Evolutionary conservation across 2,888 invertebrate genomes (phyloP).

Genomic region (Pyrgus malvae): DNA sequence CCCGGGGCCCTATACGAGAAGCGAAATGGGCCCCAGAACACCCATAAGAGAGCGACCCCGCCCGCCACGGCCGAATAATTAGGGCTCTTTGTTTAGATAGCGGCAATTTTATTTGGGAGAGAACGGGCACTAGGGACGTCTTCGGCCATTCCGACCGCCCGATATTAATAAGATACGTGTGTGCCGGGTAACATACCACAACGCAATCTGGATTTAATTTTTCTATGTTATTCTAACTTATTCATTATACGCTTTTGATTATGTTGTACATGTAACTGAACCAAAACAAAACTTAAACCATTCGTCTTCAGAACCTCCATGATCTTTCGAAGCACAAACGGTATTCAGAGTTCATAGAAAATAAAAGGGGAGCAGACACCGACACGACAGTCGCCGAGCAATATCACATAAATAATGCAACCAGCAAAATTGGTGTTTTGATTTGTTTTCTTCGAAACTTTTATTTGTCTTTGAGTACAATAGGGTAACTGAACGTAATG

Average conservation of each 20-base stretch:
- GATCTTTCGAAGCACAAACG: slow-evolving; percentile 65
- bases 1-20: slow-evolving; percentile 84
- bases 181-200: slow-evolving; percentile 58
- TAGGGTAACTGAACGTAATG: slow-evolving; percentile 44
- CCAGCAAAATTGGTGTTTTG: slow-evolving; percentile 77
- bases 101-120: slow-evolving; percentile 83
- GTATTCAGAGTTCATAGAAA: slow-evolving; percentile 62
- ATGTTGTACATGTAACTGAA: background rate
- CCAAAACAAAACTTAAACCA: slow-evolving; percentile 18
- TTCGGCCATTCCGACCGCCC: slow-evolving; percentile 76
- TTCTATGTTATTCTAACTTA: slow-evolving; percentile 19
- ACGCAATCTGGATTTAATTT: slow-evolving; percentile 49
- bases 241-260: slow-evolving; percentile 6
- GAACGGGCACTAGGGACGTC: slow-evolving; percentile 79
- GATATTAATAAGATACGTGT: slow-evolving; percentile 81
- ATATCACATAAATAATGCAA: slow-evolving; percentile 80
- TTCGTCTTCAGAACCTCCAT: slow-evolving; percentile 32
- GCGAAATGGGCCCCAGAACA: slow-evolving; percentile 86
- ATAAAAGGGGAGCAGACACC: slow-evolving; percentile 72
- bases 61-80: slow-evolving; percentile 85
- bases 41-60: slow-evolving; percentile 87
- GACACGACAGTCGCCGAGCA: slow-evolving; percentile 69
- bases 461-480: slow-evolving; percentile 67
- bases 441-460: slow-evolving; percentile 79
- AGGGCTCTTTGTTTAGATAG: slow-evolving; percentile 84